Conservation (phyloP, 2,888 invertebrate genomes). For the Arenicola marina region DNA sequence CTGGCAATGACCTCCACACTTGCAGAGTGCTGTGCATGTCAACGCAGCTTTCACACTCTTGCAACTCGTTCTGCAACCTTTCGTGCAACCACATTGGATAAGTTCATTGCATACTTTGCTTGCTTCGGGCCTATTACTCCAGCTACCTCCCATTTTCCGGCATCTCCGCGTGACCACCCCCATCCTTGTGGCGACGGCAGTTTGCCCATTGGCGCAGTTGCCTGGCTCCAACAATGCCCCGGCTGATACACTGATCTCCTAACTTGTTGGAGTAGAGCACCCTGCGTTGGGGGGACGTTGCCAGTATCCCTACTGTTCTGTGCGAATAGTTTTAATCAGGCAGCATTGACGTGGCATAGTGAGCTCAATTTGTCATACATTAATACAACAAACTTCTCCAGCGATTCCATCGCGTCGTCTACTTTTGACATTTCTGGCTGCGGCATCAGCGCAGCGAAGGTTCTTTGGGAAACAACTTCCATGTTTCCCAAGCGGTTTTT, state of each 20-base stretch:
- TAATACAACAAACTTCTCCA: slow-evolving; percentile 6
- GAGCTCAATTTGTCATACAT: background rate
- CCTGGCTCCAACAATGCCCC: slow-evolving; percentile 14
- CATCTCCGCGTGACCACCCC: no score
- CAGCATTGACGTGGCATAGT: background rate
- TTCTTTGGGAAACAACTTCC: slow-evolving; percentile 8
- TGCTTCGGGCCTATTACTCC: slow-evolving; percentile 21
- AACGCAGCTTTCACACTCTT: slow-evolving; percentile 20
- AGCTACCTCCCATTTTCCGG: no score
- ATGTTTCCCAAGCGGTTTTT: slow-evolving; percentile 10
- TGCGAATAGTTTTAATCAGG: background rate
- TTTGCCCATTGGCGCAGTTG: background rate
- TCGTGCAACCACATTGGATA: slow-evolving; percentile 20
- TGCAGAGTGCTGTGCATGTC: slow-evolving; percentile 14
- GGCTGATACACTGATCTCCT: slow-evolving; percentile 19
- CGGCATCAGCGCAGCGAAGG: slow-evolving; percentile 4
- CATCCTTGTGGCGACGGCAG: slow-evolving; percentile 19
- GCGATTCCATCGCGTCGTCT: slow-evolving; percentile 13
- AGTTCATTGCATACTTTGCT: slow-evolving; percentile 22
- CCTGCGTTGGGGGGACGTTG: slow-evolving; percentile 1
- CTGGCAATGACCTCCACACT: slow-evolving; percentile 10
- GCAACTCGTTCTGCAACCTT: slow-evolving; percentile 15
- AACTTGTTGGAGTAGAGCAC: slow-evolving; percentile 8
- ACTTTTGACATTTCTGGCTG: slow-evolving; percentile 1
- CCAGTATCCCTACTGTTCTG: background rate